Evolutionary conservation across 1,140 invertebrate genomes (phyloP).

Genomic region (Solen grandis): DNA sequence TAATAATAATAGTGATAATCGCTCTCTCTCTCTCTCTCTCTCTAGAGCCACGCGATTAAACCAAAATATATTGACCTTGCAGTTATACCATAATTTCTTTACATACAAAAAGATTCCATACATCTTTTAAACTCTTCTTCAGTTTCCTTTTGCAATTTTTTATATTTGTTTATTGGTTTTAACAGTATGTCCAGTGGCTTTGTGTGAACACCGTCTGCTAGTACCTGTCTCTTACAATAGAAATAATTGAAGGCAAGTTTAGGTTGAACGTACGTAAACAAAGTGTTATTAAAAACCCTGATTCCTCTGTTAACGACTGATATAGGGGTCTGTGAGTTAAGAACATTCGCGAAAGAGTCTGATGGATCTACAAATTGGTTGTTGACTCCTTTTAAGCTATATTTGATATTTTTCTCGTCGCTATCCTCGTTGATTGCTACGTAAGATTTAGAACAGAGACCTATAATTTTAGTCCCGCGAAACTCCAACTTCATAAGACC

Average conservation of each 20-base stretch:
- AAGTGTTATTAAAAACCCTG: background rate
- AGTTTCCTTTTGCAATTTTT: background rate
- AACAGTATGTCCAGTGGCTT: no score
- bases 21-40: no score
- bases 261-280: constrained; percentile 9
- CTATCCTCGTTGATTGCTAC: no score
- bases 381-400: no score
- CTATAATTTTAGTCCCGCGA: no score
- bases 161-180: constrained; percentile 21
- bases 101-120: background rate
- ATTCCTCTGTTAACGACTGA: constrained; percentile 17
- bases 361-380: background rate
- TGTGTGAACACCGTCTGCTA: background rate
- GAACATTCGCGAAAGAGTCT: background rate
- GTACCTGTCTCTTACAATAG: constrained; percentile 1
- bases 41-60: no score
- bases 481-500: no score
- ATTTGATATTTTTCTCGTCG: background rate
- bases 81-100: no score
- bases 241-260: constrained; percentile 9
- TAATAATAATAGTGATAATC: no score
- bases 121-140: background rate
- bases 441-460: no score
- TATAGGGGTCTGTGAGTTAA: background rate
- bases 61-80: no score